A percentile compares a stretch with the other conserved stretches of the same genome.
These are phyloP conservation scores for Microcebus lehilahytsara DNA, from an alignment of 2,113 vertebrate genomes.

Conservation along the genomic window DNA sequence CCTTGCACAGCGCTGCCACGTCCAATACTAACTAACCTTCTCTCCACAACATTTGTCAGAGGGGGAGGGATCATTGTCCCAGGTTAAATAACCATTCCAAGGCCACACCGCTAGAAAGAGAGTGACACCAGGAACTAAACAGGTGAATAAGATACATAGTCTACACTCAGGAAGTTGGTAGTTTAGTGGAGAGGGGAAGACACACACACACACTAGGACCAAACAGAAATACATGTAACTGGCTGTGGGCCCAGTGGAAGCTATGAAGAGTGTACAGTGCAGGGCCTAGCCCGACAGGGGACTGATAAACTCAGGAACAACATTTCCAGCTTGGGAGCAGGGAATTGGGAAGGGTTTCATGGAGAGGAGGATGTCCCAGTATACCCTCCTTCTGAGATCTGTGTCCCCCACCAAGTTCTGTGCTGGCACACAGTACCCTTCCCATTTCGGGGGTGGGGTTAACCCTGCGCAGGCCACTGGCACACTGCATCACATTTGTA, in stretches of 20 bases:
- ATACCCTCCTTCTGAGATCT: neutral
- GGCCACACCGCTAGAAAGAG: neutral
- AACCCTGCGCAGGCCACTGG: neutral
- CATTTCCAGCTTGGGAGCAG: neutral
- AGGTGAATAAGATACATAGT: neutral
- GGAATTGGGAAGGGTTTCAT: neutral
- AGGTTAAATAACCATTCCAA: neutral
- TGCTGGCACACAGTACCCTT: neutral
- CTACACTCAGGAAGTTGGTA: neutral
- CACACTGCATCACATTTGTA: neutral
- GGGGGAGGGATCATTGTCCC: neutral
- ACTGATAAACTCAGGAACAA: neutral
- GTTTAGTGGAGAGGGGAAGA: neutral
- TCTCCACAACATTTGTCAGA: neutral
- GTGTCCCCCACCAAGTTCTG: too few relatives aligned
- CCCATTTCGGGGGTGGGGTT: neutral
- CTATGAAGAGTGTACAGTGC: rapidly evolving
- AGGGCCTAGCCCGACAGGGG: neutral
- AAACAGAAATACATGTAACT: neutral
- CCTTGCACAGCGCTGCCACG: neutral
- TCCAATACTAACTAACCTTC: neutral
- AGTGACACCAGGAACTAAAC: neutral
- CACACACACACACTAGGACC: neutral
- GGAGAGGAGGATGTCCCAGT: neutral
- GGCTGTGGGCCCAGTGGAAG: neutral